A percentile compares a stretch with the other conserved stretches of the same genome.
These are phyloP conservation scores for Gastracanthus pulcherrimus DNA, from an alignment of 2,888 invertebrate genomes.

Conservation along the genomic window DNA sequence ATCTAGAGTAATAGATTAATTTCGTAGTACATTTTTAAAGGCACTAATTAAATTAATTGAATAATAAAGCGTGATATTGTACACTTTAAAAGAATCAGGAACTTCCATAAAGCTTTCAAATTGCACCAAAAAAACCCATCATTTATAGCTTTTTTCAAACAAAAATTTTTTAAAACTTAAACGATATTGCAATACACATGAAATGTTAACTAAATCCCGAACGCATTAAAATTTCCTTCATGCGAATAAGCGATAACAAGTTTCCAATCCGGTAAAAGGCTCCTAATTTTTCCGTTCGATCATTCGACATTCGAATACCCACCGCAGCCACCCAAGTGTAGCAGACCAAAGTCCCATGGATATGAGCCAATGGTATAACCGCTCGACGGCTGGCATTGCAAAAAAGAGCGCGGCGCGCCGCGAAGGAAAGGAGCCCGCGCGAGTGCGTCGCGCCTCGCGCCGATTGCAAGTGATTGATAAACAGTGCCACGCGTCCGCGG, in stretches of 20 bases:
- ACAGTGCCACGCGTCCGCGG: slow-evolving; percentile 71
- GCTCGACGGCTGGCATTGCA: neutral
- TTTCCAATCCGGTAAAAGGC: neutral
- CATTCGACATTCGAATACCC: neutral
- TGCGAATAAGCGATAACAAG: neutral
- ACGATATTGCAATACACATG: too few species aligned
- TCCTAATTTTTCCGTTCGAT: neutral
- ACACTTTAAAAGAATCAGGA: too few species aligned
- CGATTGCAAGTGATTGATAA: slow-evolving; percentile 73
- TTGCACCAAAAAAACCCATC: too few species aligned
- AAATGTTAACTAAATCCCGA: neutral
- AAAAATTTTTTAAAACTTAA: too few species aligned
- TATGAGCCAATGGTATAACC: slow-evolving; percentile 28
- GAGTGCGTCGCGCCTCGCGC: too few species aligned
- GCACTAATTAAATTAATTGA: too few species aligned
- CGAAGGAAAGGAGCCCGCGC: neutral
- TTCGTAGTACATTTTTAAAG: too few species aligned
- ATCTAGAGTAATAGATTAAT: too few species aligned
- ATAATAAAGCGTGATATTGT: too few species aligned
- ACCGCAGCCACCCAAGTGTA: slow-evolving; percentile 4
- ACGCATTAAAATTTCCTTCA: neutral
- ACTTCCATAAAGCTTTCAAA: too few species aligned
- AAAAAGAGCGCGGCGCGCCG: neutral
- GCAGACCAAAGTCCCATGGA: slow-evolving; percentile 10
- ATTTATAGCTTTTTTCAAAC: too few species aligned